phyloP scores from a whole-genome alignment of 2,888 invertebrate genomes.

The Seira ritae region DNA sequence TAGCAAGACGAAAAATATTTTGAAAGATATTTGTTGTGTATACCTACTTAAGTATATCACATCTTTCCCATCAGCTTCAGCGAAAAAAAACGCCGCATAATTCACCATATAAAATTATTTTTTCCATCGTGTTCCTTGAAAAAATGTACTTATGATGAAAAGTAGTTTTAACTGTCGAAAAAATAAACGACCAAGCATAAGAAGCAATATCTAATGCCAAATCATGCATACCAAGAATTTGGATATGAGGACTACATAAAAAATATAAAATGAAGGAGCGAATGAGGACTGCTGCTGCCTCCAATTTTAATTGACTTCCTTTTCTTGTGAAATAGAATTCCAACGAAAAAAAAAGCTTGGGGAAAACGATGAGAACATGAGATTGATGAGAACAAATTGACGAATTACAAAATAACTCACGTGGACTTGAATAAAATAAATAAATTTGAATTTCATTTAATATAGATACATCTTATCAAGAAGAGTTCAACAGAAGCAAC shows the following conservation, averaged over 20 bases:
- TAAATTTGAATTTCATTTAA: neutral
- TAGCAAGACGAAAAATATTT: neutral
- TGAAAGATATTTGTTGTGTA: constrained; percentile 5
- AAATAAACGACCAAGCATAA: neutral
- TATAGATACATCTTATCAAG: neutral
- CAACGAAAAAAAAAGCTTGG: neutral
- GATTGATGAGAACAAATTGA: neutral
- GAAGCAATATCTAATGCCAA: constrained; percentile 7
- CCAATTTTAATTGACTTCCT: neutral
- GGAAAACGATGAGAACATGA: neutral
- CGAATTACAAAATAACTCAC: neutral
- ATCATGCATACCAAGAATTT: neutral
- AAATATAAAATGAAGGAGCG: neutral
- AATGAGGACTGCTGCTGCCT: neutral
- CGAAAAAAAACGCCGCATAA: neutral
- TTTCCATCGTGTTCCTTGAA: neutral
- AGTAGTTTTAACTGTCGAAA: neutral
- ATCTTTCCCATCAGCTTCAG: neutral
- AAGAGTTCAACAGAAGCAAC: neutral
- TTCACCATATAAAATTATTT: neutral
- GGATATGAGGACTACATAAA: too few relatives aligned
- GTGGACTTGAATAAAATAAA: neutral
- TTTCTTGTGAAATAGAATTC: neutral
- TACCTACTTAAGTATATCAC: constrained; percentile 4
- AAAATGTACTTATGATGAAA: neutral